A percentile compares a stretch with the other conserved stretches of the same genome.
These are phyloP conservation scores for Maconellicoccus hirsutus DNA, from an alignment of 1,140 invertebrate species.

Conservation along the genomic window DNA sequence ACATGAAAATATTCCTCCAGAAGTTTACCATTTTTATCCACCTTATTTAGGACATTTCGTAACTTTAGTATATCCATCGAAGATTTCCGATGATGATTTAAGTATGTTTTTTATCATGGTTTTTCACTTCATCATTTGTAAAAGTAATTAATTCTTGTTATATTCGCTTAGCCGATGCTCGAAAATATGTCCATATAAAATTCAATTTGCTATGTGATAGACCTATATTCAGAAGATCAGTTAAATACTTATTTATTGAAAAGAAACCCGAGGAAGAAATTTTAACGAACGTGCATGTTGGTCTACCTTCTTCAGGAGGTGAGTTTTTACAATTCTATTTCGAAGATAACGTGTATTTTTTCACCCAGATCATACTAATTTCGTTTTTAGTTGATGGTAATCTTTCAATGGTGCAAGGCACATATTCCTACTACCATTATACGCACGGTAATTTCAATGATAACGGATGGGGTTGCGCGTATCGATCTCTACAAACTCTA, in stretches of 20 bases:
- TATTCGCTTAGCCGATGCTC: background rate
- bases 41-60: slow-evolving; percentile 9
- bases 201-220: slow-evolving; percentile 11
- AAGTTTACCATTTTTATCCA: slow-evolving; percentile 16
- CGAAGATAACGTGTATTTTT: background rate
- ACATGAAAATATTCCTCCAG: background rate
- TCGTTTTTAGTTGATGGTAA: slow-evolving; percentile 34
- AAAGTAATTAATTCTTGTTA: slow-evolving; percentile 7
- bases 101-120: too few relatives aligned
- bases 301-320: slow-evolving; percentile 26
- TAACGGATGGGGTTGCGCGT: slow-evolving; percentile 98
- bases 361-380: background rate
- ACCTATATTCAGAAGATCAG: background rate
- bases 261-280: background rate
- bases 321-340: slow-evolving; percentile 4
- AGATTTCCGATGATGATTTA: background rate
- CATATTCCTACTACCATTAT: slow-evolving; percentile 92
- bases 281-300: slow-evolving; percentile 26
- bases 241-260: background rate
- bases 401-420: slow-evolving; percentile 60
- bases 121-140: too few relatives aligned
- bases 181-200: slow-evolving; percentile 9
- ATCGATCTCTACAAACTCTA: slow-evolving; percentile 92
- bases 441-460: slow-evolving; percentile 93
- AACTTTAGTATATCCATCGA: background rate